These are phyloP conservation scores for Hypotaenidia philippensis DNA, from an alignment of 2,797 vertebrate species.

Conservation along the genomic window DNA sequence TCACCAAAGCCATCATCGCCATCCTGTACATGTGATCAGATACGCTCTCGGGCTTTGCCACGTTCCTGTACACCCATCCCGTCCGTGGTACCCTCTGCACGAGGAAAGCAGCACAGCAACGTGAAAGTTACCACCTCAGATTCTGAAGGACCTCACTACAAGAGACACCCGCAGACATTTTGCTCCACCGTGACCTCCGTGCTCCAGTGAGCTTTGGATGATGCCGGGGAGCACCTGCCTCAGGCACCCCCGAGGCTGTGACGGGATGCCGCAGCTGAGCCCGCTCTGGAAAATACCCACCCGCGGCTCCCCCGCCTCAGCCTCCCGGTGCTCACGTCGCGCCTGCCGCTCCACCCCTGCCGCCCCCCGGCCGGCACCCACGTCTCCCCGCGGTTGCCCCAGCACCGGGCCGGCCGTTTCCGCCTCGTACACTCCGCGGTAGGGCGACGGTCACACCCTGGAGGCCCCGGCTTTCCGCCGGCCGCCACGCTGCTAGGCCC, in stretches of 20 bases:
- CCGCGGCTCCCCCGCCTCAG: background rate
- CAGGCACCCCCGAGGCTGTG: accelerated
- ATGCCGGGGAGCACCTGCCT: accelerated
- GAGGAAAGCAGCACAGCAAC: background rate
- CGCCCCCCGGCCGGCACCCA: background rate
- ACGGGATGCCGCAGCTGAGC: accelerated
- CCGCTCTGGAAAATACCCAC: too few relatives aligned
- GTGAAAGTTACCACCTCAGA: accelerated
- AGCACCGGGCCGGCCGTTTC: background rate
- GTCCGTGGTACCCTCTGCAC: constrained; percentile 90
- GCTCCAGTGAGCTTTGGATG: accelerated
- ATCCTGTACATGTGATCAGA: constrained; percentile 99
- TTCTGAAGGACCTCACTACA: accelerated
- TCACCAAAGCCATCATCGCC: constrained; percentile 94
- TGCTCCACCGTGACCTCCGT: accelerated
- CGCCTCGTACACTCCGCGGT: too few relatives aligned
- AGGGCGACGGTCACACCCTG: background rate
- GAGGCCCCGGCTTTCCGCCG: background rate
- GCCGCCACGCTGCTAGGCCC: background rate
- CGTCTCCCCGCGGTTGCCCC: background rate
- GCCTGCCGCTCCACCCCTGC: too few relatives aligned
- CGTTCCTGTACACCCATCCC: constrained; percentile 94
- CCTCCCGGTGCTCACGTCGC: background rate
- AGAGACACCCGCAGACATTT: accelerated
- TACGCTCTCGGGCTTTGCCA: constrained; percentile 92